Base-by-base conservation (phyloP, 2,113 vertebrate species). In the Cynocephalus volans region DNA sequence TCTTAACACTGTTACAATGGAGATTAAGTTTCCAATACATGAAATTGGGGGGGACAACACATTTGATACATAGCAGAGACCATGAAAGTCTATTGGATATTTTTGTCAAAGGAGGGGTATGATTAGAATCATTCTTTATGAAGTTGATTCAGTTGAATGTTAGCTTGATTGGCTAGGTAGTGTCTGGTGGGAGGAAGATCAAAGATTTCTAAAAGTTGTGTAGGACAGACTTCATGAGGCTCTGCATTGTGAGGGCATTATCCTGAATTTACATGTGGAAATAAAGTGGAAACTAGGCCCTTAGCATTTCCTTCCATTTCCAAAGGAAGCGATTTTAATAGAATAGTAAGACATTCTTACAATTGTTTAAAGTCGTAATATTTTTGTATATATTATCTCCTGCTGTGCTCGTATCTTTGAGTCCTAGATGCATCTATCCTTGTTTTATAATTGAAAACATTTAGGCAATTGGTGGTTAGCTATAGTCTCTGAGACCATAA, bases 191-290 rank as follows among this genome's bases (percentile, higher is more conserved):
- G 28, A n/a, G 15, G 9, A 58, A 88, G 75, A 64, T 58, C 15
- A 54, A 56, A 18, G 6, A 23, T 13, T 52, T 70, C 77, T 48
- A 52, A 84, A 6, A 36, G 28, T 18, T 24, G 14, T 41, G 24
- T 0, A 12, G 45, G 52, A 58, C 23, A 88, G 28, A 76, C 1
- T 12, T 31, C 1, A 0, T 6, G 1, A 17, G 0, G 60, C 5
- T 6, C 14, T 24, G 10, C 1, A 1, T 1, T 23, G 6, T 17
- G 65, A 73, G 4, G 58, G 48, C 26, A 56, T 80, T 19, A 28
- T 28, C 31, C 28, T 58, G 6, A n/a, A 18, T 67, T 45, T 41
- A 58, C n/a, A 17, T 9, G 13, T 15, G 23, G 60, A 21, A 9
- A 62, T 11, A 86, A 1, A 17, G 33, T 52, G 26, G 58, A 54